Conservation (phyloP, 2,113 vertebrate species). For the Ochotona princeps region DNA sequence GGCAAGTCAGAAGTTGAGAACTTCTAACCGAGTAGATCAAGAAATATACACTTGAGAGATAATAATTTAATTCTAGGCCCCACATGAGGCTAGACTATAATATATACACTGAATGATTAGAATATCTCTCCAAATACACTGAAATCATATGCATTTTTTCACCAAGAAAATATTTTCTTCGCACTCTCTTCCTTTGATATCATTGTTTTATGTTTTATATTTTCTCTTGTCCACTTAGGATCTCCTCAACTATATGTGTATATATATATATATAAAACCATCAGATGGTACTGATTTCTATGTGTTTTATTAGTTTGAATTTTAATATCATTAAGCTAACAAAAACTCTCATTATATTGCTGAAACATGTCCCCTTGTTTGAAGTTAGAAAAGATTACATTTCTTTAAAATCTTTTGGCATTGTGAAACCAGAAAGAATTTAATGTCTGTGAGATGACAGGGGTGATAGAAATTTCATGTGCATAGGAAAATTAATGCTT, state of each 20-base stretch:
- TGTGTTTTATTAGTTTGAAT: conserved; percentile 40
- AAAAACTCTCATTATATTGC: conserved; percentile 32
- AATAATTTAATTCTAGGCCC: neutral
- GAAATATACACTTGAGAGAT: neutral
- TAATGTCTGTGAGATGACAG: conserved; percentile 23
- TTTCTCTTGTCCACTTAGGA: neutral
- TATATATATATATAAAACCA: conserved; percentile 43
- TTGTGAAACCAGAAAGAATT: conserved; percentile 41
- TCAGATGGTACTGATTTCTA: neutral
- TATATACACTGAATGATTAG: neutral
- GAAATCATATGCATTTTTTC: neutral
- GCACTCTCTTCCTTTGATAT: neutral
- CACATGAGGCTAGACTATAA: neutral
- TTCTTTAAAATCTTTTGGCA: conserved; percentile 53
- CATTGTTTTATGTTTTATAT: neutral
- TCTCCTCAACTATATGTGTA: neutral
- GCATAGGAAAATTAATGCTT: conserved; percentile 40
- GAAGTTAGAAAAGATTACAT: neutral
- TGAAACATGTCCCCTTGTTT: conserved; percentile 43
- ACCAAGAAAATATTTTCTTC: neutral
- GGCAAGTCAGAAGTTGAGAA: neutral
- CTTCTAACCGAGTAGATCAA: neutral
- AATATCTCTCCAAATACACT: neutral
- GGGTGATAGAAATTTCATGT: conserved; percentile 47
- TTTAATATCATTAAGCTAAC: conserved; percentile 23